Base-by-base conservation (phyloP, 2,888 invertebrate species). In the Thereva nobilitata region DNA sequence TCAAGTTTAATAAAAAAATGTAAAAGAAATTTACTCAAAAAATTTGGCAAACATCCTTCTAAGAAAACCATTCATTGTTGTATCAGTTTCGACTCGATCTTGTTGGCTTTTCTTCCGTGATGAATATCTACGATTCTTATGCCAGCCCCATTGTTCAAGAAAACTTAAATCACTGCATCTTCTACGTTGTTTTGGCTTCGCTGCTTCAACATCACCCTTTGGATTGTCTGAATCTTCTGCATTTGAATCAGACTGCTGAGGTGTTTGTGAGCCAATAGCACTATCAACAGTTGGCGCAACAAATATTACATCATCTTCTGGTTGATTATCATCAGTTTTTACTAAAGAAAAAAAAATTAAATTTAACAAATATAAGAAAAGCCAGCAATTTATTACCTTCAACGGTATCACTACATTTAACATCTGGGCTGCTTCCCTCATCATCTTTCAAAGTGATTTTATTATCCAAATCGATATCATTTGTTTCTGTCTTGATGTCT, bases 71-170 rank as follows among this genome's bases (percentile, higher is more conserved):
- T 76, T 76, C 1, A 78, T 70, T 2, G 75, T 74, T 9, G 73
- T 73, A 67, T 78, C 77, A 4, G 72, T 64, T 66, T 77, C 77
- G 8, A 73, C 70, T 12, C 73, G 72, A 55, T 77, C 78, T 35
- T 71, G 73, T 67, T 75, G 73, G 55, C 71, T 72, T 66, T 76
- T 78, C 65, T 76, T 77, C 4, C 76, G 72, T 10, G 76, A 75
- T 1, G 75, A 72, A 70, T 75, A 74, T 3, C 76, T 71, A 1
- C 77, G 74, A 66, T 75, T 77, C 70, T 78, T 78, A 72, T 90
- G 90, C 89, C 91, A 91, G 59, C 89, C 89, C 90, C 91, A 90
- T 72, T 89, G 88, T 73, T 90, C 87, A 34, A 92, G 78, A 72
- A 87, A 87, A 56, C 87, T 87, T 9, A 91, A 80, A 40, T 89